phyloP scores from a whole-genome alignment of 2,888 invertebrate species.

The Ditula angustiorana region DNA sequence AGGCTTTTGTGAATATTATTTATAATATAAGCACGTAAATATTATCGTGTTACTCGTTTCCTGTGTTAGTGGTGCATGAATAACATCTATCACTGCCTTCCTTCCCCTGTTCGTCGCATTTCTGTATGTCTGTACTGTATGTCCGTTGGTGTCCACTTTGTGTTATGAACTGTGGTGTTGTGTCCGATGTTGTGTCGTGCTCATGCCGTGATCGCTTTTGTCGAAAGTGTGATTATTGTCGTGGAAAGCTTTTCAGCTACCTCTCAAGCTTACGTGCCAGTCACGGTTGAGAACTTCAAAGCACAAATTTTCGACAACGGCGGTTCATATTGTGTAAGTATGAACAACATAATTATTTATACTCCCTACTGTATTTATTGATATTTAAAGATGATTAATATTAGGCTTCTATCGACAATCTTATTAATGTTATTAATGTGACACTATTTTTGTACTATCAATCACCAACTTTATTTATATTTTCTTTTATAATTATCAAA shows the following conservation, averaged over 20 bases:
- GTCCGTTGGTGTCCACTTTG: constrained; percentile 48
- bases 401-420: neutral
- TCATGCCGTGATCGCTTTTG: constrained; percentile 71
- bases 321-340: constrained; percentile 58
- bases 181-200: constrained; percentile 61
- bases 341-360: constrained; percentile 37
- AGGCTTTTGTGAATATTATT: constrained; percentile 33
- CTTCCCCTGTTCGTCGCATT: constrained; percentile 50
- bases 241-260: neutral
- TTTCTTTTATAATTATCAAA: constrained; percentile 18
- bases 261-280: neutral
- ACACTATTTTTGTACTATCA: neutral
- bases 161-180: constrained; percentile 78
- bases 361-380: constrained; percentile 16
- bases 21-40: constrained; percentile 42
- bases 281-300: neutral
- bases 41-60: constrained; percentile 42
- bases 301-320: constrained; percentile 62
- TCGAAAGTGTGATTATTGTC: constrained; percentile 57
- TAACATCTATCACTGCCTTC: constrained; percentile 79
- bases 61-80: constrained; percentile 82
- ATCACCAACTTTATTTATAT: neutral
- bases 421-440: constrained; percentile 5
- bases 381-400: neutral
- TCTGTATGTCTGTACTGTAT: constrained; percentile 51